Conservation (phyloP, 2,888 invertebrate species). For the Agrotis clavis region DNA sequence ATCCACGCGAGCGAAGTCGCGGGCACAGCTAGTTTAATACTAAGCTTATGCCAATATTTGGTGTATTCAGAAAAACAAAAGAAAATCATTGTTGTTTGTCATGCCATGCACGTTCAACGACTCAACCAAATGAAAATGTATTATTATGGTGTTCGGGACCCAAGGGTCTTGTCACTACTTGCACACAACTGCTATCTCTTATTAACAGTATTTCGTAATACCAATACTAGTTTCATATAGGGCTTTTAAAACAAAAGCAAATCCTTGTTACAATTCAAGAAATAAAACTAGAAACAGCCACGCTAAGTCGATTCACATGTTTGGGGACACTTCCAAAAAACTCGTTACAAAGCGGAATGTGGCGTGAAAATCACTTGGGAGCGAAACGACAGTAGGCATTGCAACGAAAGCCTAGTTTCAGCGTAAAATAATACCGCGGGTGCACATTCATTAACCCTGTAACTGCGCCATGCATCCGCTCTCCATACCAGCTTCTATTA, state of each 20-base stretch:
- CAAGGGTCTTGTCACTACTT: conserved; percentile 52
- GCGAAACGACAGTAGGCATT: conserved; percentile 61
- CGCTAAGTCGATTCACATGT: conserved; percentile 61
- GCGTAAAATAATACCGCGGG: conserved; percentile 68
- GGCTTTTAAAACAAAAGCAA: conserved; percentile 41
- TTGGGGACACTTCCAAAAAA: conserved; percentile 60
- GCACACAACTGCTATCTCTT: conserved; percentile 33
- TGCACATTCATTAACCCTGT: conserved; percentile 80
- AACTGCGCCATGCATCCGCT: conserved; percentile 73
- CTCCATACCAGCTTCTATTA: conserved; percentile 77
- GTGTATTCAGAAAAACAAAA: conserved; percentile 51
- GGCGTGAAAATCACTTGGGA: conserved; percentile 57
- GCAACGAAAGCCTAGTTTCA: conserved; percentile 62
- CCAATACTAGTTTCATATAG: conserved; percentile 10
- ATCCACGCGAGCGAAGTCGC: too few relatives aligned
- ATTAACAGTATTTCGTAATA: conserved; percentile 44
- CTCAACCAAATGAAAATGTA: conserved; percentile 51
- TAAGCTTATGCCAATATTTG: conserved; percentile 34
- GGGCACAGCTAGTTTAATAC: too few relatives aligned
- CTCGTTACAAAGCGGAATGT: conserved; percentile 47
- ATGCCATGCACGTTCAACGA: conserved; percentile 50
- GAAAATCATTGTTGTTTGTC: conserved; percentile 35
- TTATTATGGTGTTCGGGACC: conserved; percentile 43
- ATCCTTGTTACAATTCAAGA: conserved; percentile 40
- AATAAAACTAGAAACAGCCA: conserved; percentile 17